Evolutionary conservation across 1,140 invertebrate genomes (phyloP).

Genomic region (Cyphomyrmex costatus): DNA sequence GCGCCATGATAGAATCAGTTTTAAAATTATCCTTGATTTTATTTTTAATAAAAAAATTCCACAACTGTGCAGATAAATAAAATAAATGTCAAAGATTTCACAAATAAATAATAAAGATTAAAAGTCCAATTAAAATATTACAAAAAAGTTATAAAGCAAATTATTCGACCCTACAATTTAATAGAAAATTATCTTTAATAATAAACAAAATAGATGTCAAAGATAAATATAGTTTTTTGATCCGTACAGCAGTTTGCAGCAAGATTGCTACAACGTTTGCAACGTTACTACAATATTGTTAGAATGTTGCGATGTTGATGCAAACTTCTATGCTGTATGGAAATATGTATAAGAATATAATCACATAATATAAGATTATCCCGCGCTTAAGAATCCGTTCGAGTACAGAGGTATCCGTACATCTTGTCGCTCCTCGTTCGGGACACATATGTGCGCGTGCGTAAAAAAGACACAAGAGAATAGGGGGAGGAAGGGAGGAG

Average conservation of each 20-base stretch:
- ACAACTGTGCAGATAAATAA: not conserved
- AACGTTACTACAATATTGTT: no score
- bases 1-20: not conserved
- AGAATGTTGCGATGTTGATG: no score
- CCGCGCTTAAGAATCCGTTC: not conserved
- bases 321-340: no score
- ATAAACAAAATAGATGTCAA: no score
- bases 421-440: constrained; percentile 28
- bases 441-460: constrained; percentile 65
- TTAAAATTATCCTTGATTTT: not conserved
- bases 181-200: no score
- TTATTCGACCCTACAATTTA: no score
- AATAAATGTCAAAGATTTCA: not conserved
- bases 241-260: no score
- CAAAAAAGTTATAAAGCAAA: no score
- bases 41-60: constrained; percentile 13
- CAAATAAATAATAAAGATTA: not conserved
- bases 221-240: no score
- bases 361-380: not conserved
- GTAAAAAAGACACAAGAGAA: constrained; percentile 56
- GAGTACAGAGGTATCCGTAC: not conserved
- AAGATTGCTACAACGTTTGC: no score
- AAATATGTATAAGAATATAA: not conserved
- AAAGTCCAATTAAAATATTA: no score
- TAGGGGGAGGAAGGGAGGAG: constrained; percentile 65